Conservation (phyloP, 2,113 vertebrate species). For the Scolopax mira region DNA sequence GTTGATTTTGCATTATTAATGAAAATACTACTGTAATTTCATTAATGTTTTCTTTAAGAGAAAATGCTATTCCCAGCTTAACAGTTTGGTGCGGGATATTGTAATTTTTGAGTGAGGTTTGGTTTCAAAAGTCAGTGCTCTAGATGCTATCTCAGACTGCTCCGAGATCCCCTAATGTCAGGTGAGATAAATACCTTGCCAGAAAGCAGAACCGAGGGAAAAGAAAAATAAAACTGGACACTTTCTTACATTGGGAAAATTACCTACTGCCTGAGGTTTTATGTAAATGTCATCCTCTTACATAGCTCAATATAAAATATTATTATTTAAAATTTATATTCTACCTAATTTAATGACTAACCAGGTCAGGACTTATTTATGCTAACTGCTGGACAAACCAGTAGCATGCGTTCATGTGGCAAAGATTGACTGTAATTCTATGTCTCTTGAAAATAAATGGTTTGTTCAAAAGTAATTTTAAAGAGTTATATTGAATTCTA, state of each 20-base stretch:
- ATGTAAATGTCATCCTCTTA: neutral
- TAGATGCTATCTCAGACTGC: neutral
- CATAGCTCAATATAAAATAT: neutral
- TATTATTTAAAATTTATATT: constrained; percentile 10
- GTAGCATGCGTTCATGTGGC: neutral
- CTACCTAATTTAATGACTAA: constrained; percentile 11
- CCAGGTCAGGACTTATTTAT: neutral
- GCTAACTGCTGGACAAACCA: neutral
- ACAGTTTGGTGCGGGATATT: neutral
- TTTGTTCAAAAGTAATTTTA: neutral
- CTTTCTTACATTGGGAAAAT: neutral
- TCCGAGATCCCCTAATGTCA: neutral
- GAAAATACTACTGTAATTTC: neutral
- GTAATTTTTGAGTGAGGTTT: neutral
- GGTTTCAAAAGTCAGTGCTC: neutral
- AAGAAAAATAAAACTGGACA: neutral
- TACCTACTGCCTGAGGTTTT: neutral
- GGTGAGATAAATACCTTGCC: neutral
- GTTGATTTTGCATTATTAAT: neutral
- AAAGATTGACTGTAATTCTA: neutral
- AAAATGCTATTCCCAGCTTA: neutral
- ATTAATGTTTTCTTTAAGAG: neutral
- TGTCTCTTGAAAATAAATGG: neutral
- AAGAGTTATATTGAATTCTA: neutral
- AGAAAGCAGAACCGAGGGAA: neutral